Percentiles rank a stretch among this genome's conserved stretches.
phyloP scores from a whole-genome alignment of 2,113 vertebrate species.

The Seriola rivoliana region DNA sequence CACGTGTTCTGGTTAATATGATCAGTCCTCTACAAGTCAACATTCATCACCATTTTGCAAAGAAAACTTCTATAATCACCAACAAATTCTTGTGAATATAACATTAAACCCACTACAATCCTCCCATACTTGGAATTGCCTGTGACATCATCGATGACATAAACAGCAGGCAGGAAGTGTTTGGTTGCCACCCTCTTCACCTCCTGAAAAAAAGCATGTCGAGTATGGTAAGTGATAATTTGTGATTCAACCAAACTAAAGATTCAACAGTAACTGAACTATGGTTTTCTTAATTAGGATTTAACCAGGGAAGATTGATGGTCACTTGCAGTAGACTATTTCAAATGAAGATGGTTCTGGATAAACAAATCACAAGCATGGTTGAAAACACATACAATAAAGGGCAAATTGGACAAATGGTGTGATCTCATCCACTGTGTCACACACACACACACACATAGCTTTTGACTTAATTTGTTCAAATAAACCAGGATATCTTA shows the following conservation, averaged over 20 bases:
- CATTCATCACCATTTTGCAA: neutral
- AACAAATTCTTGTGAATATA: neutral
- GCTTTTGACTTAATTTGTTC: too few species aligned
- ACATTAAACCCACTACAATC: too few species aligned
- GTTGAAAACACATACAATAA: too few species aligned
- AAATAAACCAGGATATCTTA: too few species aligned
- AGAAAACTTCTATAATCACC: neutral
- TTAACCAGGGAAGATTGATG: neutral
- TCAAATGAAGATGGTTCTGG: neutral
- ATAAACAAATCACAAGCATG: neutral
- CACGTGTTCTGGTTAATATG: too few species aligned
- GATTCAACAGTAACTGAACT: neutral
- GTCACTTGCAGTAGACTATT: too few species aligned
- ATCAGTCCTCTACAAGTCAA: neutral
- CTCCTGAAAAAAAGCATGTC: neutral
- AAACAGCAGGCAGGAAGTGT: slow-evolving; percentile 4
- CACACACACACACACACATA: too few species aligned
- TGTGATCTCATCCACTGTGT: too few species aligned
- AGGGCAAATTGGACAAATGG: neutral
- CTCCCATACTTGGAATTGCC: neutral
- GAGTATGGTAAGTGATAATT: neutral
- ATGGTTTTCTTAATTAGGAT: neutral
- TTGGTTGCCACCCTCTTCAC: neutral
- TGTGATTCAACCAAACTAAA: neutral
- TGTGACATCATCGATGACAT: neutral